These are phyloP conservation scores for Hipparchia sbordonii DNA, from an alignment of 2,888 invertebrate genomes.

Conservation along the genomic window DNA sequence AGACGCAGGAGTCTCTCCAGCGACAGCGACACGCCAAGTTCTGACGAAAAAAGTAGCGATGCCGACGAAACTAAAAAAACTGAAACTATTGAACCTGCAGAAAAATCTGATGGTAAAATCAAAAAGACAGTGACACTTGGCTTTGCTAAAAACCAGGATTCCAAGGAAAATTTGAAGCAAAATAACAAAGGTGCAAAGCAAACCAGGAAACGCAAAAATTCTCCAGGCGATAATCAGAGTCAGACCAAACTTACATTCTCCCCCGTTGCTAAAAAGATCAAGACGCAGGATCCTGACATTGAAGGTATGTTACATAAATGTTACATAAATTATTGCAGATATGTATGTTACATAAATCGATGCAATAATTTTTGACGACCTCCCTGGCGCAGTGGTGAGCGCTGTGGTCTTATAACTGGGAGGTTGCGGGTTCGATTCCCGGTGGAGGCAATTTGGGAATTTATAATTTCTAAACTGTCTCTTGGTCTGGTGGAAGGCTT, in stretches of 20 bases:
- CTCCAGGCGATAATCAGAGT: background rate
- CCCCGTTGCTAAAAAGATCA: background rate
- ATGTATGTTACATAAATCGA: too few relatives aligned
- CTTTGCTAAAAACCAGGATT: background rate
- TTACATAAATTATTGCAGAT: too few relatives aligned
- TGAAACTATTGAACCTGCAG: background rate
- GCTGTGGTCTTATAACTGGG: too few relatives aligned
- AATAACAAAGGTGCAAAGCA: background rate
- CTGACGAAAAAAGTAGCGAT: background rate
- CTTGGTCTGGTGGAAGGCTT: too few relatives aligned
- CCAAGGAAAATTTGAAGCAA: background rate
- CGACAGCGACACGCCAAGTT: background rate
- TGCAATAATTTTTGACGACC: too few relatives aligned
- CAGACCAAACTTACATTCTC: slow-evolving; percentile 2
- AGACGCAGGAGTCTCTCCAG: background rate
- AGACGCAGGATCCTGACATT: background rate
- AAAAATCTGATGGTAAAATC: background rate
- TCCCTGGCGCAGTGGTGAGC: too few relatives aligned
- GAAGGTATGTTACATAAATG: too few relatives aligned
- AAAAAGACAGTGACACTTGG: background rate
- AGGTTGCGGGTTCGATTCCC: too few relatives aligned
- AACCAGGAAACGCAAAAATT: background rate
- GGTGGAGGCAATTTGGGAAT: too few relatives aligned
- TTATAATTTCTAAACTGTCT: too few relatives aligned
- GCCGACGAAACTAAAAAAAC: background rate